Evolutionary conservation across 2,797 vertebrate genomes (phyloP).

Genomic region (Gallinago stenura): DNA sequence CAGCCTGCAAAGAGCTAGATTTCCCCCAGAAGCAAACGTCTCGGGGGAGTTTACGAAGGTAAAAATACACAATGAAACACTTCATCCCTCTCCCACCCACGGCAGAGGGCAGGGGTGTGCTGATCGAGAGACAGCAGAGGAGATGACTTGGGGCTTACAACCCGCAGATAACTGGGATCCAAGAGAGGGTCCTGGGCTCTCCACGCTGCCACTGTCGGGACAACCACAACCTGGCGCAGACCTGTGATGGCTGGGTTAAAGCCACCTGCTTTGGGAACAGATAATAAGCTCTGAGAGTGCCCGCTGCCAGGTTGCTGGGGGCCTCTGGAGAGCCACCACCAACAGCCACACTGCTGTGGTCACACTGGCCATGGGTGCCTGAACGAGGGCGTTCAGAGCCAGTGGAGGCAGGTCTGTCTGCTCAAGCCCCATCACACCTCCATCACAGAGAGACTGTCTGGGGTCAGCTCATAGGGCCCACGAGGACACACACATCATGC

Average conservation of each 20-base stretch:
- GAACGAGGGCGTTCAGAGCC: neutral
- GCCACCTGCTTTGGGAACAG: neutral
- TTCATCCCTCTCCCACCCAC: neutral
- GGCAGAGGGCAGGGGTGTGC: neutral
- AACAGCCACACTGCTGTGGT: neutral
- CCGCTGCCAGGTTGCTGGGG: neutral
- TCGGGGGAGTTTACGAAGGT: neutral
- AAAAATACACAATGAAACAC: neutral
- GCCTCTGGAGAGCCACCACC: neutral
- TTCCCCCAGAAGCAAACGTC: neutral
- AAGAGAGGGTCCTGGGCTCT: neutral
- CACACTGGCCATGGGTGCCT: neutral
- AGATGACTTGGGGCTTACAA: neutral
- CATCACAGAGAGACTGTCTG: neutral
- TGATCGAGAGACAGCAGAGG: neutral
- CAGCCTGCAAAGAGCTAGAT: neutral
- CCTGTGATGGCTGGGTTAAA: too few species aligned
- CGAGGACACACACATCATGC: neutral
- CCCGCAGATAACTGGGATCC: neutral
- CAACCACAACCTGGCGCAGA: neutral
- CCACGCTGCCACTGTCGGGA: accelerated
- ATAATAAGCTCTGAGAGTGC: neutral
- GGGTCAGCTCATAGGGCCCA: neutral
- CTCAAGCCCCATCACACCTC: neutral
- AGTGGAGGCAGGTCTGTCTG: neutral